Percentiles rank a stretch among this genome's conserved stretches.
phyloP scores from a whole-genome alignment of 2,888 invertebrate species.

The Eupithecia pulchellata region DNA sequence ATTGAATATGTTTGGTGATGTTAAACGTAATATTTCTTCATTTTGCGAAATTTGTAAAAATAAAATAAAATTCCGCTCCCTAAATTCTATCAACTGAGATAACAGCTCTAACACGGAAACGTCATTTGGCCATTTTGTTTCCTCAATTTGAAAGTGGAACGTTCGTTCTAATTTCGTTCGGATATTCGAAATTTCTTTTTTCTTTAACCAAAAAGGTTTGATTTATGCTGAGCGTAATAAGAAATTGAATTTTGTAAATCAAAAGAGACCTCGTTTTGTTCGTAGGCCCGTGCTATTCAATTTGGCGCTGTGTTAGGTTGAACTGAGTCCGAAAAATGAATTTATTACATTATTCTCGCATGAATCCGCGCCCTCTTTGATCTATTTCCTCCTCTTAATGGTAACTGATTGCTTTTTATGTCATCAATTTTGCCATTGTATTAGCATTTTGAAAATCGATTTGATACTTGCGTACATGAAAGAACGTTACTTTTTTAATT shows the following conservation, averaged over 20 bases:
- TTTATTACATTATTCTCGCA: slow-evolving; percentile 74
- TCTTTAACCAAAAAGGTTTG: slow-evolving; percentile 45
- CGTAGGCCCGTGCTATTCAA: slow-evolving; percentile 71
- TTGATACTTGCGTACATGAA: not conserved
- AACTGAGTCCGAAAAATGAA: slow-evolving; percentile 64
- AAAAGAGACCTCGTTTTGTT: slow-evolving; percentile 58
- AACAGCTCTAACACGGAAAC: slow-evolving; percentile 37
- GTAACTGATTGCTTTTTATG: slow-evolving; percentile 63
- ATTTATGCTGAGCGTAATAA: slow-evolving; percentile 62
- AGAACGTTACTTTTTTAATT: not conserved
- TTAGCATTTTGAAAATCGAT: slow-evolving; percentile 30
- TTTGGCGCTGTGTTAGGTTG: slow-evolving; percentile 63
- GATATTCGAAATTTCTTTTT: slow-evolving; percentile 33
- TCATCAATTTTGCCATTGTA: slow-evolving; percentile 56
- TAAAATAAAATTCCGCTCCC: slow-evolving; percentile 64
- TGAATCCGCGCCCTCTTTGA: slow-evolving; percentile 70
- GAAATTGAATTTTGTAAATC: slow-evolving; percentile 72
- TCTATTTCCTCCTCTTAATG: slow-evolving; percentile 62
- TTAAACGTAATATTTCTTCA: not conserved
- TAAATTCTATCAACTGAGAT: slow-evolving; percentile 50
- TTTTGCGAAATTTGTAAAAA: not conserved
- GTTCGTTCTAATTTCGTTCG: slow-evolving; percentile 30
- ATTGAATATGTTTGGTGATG: not conserved
- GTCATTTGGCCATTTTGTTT: slow-evolving; percentile 37
- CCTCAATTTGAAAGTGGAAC: slow-evolving; percentile 31